Conservation (phyloP, 2,113 vertebrate genomes). For the Zosterops borbonicus region DNA sequence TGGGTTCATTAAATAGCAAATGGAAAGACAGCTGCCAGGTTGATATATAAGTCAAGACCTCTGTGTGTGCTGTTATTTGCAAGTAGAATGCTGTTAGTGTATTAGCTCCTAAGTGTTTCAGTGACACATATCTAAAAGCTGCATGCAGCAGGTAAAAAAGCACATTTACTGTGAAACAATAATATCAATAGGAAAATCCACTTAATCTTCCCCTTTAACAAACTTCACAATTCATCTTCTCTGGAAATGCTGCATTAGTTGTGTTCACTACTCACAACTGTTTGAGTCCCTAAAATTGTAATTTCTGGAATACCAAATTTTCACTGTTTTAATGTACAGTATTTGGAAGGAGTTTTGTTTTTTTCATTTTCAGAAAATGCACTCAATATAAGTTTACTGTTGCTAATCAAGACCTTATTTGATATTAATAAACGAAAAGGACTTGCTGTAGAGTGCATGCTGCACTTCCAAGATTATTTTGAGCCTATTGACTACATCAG, state of each 20-base stretch:
- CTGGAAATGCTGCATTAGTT: not conserved
- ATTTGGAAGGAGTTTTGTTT: not conserved
- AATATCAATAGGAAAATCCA: not conserved
- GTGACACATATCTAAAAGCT: not conserved
- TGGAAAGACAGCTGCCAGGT: constrained; percentile 11
- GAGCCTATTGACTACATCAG: not conserved
- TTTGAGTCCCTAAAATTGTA: not conserved
- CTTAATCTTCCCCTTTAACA: not conserved
- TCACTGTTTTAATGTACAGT: not conserved
- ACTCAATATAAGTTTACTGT: not conserved
- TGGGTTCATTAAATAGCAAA: not conserved
- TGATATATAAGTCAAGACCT: not conserved
- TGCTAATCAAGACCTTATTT: not conserved
- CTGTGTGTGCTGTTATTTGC: not conserved
- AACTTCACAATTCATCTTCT: not conserved
- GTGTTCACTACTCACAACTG: not conserved
- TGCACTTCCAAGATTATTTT: not conserved
- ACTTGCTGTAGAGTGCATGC: not conserved
- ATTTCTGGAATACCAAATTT: not conserved
- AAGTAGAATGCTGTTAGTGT: not conserved
- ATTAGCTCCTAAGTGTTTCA: not conserved
- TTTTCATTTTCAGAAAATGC: not conserved
- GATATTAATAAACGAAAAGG: not conserved
- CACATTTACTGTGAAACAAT: not conserved
- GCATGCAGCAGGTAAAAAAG: not conserved